These are phyloP conservation scores for Microplitis deprimator DNA, from an alignment of 2,888 invertebrate genomes.

Conservation along the genomic window DNA sequence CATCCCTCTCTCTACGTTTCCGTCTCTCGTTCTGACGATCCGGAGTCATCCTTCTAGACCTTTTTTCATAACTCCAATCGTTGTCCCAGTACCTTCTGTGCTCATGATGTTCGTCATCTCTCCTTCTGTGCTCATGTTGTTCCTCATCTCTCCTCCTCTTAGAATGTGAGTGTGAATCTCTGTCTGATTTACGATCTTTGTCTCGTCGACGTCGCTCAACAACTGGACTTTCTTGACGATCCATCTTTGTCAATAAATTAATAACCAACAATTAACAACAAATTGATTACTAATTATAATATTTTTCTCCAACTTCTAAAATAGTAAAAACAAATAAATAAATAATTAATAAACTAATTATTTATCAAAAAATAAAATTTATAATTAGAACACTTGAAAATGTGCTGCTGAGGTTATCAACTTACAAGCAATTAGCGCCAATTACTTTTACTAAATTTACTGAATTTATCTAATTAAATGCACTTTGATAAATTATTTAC, in stretches of 20 bases:
- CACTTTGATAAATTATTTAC: too few species aligned
- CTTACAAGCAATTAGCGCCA: too few species aligned
- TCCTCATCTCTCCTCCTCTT: not conserved
- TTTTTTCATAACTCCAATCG: not conserved
- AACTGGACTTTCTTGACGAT: not conserved
- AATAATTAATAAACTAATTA: too few species aligned
- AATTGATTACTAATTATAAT: too few species aligned
- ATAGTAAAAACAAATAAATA: too few species aligned
- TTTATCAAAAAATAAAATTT: too few species aligned
- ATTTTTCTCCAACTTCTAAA: too few species aligned
- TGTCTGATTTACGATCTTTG: not conserved
- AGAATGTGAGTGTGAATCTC: not conserved
- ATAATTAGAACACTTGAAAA: too few species aligned
- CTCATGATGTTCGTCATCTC: not conserved
- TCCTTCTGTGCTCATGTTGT: not conserved
- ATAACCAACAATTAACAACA: too few species aligned
- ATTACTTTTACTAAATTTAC: too few species aligned
- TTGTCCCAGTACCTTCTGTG: not conserved
- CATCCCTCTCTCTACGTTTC: constrained; percentile 6
- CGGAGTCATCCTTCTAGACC: not conserved
- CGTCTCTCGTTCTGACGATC: not conserved
- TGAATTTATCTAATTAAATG: too few species aligned
- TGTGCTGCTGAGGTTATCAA: too few species aligned
- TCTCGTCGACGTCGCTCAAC: not conserved
- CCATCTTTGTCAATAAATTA: not conserved